These are phyloP conservation scores for Torymus aiolomorphi DNA, from an alignment of 2,888 invertebrate genomes.

Conservation along the genomic window DNA sequence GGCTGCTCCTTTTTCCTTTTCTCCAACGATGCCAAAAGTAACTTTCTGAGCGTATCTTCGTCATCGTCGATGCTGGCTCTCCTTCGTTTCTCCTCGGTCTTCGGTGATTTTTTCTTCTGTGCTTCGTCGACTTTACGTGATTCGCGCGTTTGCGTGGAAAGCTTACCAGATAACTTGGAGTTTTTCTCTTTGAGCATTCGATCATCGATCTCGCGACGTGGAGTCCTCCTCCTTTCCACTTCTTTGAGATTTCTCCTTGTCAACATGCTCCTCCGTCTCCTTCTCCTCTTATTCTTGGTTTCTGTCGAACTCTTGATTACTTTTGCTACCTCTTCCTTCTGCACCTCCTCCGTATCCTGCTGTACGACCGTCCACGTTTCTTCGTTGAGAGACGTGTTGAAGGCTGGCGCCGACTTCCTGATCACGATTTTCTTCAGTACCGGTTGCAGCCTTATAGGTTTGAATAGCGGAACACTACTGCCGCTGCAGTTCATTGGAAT, in stretches of 20 bases:
- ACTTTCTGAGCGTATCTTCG: conserved; percentile 69
- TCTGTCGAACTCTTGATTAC: background rate
- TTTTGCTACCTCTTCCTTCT: conserved; percentile 15
- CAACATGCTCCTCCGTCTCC: background rate
- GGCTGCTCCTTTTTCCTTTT: conserved; percentile 62
- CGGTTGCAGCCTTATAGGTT: conserved; percentile 65
- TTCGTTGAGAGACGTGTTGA: conserved; percentile 47
- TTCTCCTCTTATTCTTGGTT: conserved; percentile 2
- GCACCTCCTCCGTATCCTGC: too few species aligned
- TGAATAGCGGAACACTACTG: conserved; percentile 59
- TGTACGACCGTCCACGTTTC: background rate
- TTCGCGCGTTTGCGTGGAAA: background rate
- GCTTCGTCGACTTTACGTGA: background rate
- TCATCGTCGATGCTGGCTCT: conserved; percentile 70
- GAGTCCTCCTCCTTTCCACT: background rate
- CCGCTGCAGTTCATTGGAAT: background rate
- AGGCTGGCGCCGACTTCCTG: conserved; percentile 59
- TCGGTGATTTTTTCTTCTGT: conserved; percentile 1
- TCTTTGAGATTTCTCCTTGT: too few species aligned
- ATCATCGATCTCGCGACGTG: background rate
- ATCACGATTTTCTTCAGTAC: conserved; percentile 62
- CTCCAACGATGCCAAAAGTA: conserved; percentile 69
- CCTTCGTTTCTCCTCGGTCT: conserved; percentile 7
- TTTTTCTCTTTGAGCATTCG: background rate
- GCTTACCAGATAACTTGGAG: background rate